These are phyloP conservation scores for Coptotermes formosanus DNA, from an alignment of 1,140 invertebrate species.

Conservation along the genomic window DNA sequence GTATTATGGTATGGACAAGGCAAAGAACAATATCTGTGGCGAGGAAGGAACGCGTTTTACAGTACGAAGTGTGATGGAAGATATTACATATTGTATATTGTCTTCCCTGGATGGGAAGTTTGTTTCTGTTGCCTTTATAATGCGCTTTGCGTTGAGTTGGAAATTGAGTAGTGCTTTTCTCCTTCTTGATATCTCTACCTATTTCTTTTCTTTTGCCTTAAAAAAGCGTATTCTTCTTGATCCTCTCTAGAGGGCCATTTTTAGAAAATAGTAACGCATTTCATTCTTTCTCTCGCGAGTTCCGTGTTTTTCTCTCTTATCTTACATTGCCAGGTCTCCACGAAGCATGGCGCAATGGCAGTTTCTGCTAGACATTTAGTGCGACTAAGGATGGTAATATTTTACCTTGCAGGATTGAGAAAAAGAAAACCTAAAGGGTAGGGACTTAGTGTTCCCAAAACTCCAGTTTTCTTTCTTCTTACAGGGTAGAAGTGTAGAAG, in stretches of 20 bases:
- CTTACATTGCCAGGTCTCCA: neutral
- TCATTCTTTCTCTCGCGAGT: constrained; percentile 4
- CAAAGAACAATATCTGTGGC: too few relatives aligned
- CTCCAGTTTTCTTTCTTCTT: constrained; percentile 22
- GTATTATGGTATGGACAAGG: too few relatives aligned
- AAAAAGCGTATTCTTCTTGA: constrained; percentile 25
- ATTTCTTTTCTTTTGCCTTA: neutral
- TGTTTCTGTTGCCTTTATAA: neutral
- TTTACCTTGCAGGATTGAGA: constrained; percentile 27
- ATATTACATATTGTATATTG: neutral
- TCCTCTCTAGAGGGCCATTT: constrained; percentile 27
- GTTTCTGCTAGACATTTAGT: constrained; percentile 28
- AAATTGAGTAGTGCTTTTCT: neutral
- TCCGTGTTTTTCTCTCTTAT: neutral
- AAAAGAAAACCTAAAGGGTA: constrained; percentile 11
- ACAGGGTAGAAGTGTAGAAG: neutral
- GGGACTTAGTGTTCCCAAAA: constrained; percentile 25
- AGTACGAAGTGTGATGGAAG: neutral
- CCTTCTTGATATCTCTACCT: neutral
- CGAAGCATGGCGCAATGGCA: neutral
- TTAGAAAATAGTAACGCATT: constrained; percentile 25
- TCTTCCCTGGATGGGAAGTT: neutral
- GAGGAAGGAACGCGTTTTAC: neutral
- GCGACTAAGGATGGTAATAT: constrained; percentile 22
- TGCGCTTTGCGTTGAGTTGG: constrained; percentile 14